Percentiles rank a stretch among this genome's conserved stretches.
These are phyloP conservation scores for Dorcus parallelipipedus DNA, from an alignment of 2,888 invertebrate species.

Conservation along the genomic window DNA sequence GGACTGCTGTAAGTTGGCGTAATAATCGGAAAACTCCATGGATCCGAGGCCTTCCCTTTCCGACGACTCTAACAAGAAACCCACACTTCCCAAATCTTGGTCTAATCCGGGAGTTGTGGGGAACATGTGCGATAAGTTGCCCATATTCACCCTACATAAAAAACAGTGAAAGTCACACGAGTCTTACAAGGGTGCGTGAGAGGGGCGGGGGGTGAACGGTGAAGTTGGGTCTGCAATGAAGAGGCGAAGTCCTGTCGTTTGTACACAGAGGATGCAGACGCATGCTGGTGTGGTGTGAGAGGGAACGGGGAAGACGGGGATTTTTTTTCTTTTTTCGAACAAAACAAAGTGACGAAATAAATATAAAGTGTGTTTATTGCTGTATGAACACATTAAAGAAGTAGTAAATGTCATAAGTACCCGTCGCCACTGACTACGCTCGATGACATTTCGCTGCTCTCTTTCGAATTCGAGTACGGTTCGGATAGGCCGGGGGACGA, in stretches of 20 bases:
- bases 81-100: conserved; percentile 53
- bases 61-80: conserved; percentile 49
- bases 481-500: conserved; percentile 72
- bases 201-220: background rate
- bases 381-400: conserved; percentile 15
- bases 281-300: background rate
- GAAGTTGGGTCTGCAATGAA: too few relatives aligned
- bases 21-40: conserved; percentile 46
- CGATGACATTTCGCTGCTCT: conserved; percentile 59
- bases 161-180: conserved; percentile 20
- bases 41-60: conserved; percentile 38
- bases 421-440: conserved; percentile 63
- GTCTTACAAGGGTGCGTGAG: conserved; percentile 4
- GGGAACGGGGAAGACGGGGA: background rate
- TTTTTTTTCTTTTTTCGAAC: background rate
- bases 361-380: conserved; percentile 17
- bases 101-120: conserved; percentile 54
- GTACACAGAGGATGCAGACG: too few relatives aligned
- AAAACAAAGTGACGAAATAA: conserved; percentile 19
- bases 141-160: conserved; percentile 41
- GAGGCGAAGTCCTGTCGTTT: too few relatives aligned
- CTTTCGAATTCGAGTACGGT: conserved; percentile 55
- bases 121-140: conserved; percentile 53
- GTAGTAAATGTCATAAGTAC: conserved; percentile 41
- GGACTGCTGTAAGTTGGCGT: conserved; percentile 33